Evolutionary conservation across 2,888 invertebrate genomes (phyloP).

Genomic region (Drosophila conformis): DNA sequence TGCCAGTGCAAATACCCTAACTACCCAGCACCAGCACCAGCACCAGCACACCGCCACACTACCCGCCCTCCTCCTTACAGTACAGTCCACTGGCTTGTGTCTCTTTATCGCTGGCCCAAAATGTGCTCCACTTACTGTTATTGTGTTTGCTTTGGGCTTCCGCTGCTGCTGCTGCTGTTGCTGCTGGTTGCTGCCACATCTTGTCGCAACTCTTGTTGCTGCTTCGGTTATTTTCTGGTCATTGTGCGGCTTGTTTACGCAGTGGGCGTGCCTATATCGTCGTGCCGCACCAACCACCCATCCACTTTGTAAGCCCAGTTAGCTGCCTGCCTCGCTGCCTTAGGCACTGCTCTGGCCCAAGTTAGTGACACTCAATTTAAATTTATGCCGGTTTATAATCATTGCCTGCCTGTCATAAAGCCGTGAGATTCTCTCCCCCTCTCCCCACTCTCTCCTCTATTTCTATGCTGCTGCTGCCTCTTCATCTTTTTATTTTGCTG

Average conservation of each 20-base stretch:
- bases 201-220: slow-evolving; percentile 60
- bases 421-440: slow-evolving; percentile 37
- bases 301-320: slow-evolving; percentile 6
- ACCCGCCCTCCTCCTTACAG: background rate
- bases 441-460: background rate
- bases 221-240: slow-evolving; percentile 67
- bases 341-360: slow-evolving; percentile 48
- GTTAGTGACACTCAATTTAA: slow-evolving; percentile 74
- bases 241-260: slow-evolving; percentile 71
- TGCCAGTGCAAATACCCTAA: slow-evolving; percentile 15
- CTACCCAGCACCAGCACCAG: background rate
- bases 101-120: slow-evolving; percentile 35
- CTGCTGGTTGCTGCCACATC: slow-evolving; percentile 42
- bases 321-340: slow-evolving; percentile 25
- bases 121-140: slow-evolving; percentile 65
- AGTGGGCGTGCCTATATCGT: slow-evolving; percentile 43
- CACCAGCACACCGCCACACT: background rate
- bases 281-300: slow-evolving; percentile 4
- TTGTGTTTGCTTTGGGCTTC: slow-evolving; percentile 70
- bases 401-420: slow-evolving; percentile 64
- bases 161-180: slow-evolving; percentile 10
- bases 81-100: slow-evolving; percentile 17
- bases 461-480: background rate
- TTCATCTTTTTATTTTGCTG: slow-evolving; percentile 14
- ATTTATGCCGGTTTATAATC: slow-evolving; percentile 73